Evolutionary conservation across 2,113 vertebrate species (phyloP).

Genomic region (Prunella fulvescens): DNA sequence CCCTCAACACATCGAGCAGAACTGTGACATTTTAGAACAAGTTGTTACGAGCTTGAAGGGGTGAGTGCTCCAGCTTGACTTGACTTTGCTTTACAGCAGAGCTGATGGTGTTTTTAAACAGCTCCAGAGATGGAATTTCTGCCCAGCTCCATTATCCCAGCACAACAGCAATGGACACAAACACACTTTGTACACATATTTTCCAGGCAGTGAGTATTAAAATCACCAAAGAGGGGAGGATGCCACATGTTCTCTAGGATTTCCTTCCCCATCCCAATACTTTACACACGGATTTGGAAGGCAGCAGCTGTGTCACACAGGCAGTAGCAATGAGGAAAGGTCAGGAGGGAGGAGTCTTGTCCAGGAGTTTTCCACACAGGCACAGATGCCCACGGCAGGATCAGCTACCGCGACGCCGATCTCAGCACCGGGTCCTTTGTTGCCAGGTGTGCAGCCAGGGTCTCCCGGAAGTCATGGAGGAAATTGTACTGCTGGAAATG

Average conservation of each 20-base stretch:
- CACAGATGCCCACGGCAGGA: fast-evolving
- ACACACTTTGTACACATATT: neutral
- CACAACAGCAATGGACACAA: neutral
- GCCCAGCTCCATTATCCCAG: neutral
- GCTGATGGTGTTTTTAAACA: neutral
- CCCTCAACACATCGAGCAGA: neutral
- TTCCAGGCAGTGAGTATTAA: neutral
- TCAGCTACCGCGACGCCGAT: slow-evolving; percentile 76
- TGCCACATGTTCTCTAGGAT: neutral
- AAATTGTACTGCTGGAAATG: slow-evolving; percentile 88
- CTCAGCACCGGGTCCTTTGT: slow-evolving; percentile 64
- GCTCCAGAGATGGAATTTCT: neutral
- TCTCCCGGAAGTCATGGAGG: slow-evolving; percentile 88
- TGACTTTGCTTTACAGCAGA: neutral
- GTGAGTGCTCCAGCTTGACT: neutral
- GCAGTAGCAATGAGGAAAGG: neutral
- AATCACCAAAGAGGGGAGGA: neutral
- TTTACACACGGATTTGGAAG: fast-evolving
- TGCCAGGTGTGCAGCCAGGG: slow-evolving; percentile 71
- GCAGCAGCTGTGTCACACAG: neutral
- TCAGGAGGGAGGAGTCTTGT: neutral
- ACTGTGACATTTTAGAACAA: neutral
- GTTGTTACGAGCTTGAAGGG: fast-evolving
- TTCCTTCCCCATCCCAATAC: neutral
- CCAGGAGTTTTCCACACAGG: neutral